A percentile compares a stretch with the other conserved stretches of the same genome.
Evolutionary conservation across 2,888 invertebrate species (phyloP).

Genomic region (Crossocerus cetratus): DNA sequence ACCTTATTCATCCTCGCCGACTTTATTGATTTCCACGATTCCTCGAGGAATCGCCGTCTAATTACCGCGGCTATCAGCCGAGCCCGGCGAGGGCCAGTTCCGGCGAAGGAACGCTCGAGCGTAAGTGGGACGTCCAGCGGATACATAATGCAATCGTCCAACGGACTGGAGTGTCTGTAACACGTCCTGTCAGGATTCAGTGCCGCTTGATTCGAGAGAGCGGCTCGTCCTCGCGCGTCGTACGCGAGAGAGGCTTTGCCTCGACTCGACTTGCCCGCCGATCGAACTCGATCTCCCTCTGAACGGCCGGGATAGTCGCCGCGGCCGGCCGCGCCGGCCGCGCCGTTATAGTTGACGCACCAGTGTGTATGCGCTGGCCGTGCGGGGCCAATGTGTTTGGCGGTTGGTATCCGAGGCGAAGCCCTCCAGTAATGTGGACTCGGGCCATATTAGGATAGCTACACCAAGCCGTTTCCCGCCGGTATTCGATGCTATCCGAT

Average conservation of each 20-base stretch:
- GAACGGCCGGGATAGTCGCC: slow-evolving; percentile 37
- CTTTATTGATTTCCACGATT: too few relatives aligned
- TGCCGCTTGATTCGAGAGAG: neutral
- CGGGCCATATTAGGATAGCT: slow-evolving; percentile 71
- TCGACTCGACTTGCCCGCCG: too few relatives aligned
- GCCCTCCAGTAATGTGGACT: slow-evolving; percentile 70
- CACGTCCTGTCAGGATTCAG: neutral
- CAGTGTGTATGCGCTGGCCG: too few relatives aligned
- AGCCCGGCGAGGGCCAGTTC: too few relatives aligned
- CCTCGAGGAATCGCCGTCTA: too few relatives aligned
- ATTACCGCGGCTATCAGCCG: too few relatives aligned
- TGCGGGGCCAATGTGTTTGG: slow-evolving; percentile 12
- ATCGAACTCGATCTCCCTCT: slow-evolving; percentile 20
- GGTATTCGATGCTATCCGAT: slow-evolving; percentile 58
- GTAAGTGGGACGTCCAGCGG: too few relatives aligned
- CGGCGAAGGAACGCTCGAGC: too few relatives aligned
- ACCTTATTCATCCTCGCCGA: too few relatives aligned
- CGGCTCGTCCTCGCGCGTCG: neutral
- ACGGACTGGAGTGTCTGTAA: too few relatives aligned
- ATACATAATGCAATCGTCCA: too few relatives aligned
- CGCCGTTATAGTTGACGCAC: too few relatives aligned
- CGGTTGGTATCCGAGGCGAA: slow-evolving; percentile 41
- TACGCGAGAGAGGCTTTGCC: neutral
- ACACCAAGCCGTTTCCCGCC: slow-evolving; percentile 62
- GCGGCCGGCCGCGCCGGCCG: slow-evolving; percentile 36